Percentiles rank a stretch among this genome's conserved stretches.
phyloP scores from a whole-genome alignment of 2,888 invertebrate species.

The Heterodera filipjevi region DNA sequence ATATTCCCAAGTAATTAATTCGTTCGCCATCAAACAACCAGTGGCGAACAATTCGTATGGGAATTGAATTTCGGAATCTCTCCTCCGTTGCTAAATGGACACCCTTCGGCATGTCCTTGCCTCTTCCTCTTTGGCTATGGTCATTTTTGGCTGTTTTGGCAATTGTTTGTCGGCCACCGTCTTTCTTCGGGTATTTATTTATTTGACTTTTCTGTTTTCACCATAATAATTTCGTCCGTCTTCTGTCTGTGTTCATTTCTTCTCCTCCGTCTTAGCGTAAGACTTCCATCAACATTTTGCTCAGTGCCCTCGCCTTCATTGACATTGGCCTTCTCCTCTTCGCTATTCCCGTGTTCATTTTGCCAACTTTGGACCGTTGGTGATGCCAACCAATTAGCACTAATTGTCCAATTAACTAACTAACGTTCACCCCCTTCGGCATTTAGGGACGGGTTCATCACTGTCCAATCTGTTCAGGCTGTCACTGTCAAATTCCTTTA shows the following conservation, averaged over 20 bases:
- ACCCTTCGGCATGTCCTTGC: conserved; percentile 34
- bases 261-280: conserved; percentile 29
- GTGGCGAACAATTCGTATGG: too few relatives aligned
- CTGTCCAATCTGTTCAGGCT: conserved; percentile 12
- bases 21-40: too few relatives aligned
- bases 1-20: too few relatives aligned
- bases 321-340: conserved; percentile 58
- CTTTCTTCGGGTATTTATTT: conserved; percentile 38
- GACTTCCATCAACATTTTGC: conserved; percentile 55
- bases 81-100: conserved; percentile 6
- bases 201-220: too few relatives aligned
- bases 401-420: not conserved
- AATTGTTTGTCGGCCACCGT: conserved; percentile 53
- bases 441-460: not conserved
- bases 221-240: not conserved
- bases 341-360: conserved; percentile 59
- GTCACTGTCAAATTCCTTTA: conserved; percentile 58
- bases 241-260: not conserved
- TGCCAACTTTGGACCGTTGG: conserved; percentile 56
- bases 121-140: conserved; percentile 51
- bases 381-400: conserved; percentile 2
- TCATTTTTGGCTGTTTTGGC: conserved; percentile 53
- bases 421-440: not conserved
- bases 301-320: conserved; percentile 57
- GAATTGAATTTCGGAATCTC: too few relatives aligned